These are phyloP conservation scores for Microcaecilia unicolor DNA, from an alignment of 2,797 vertebrate genomes.

Conservation along the genomic window DNA sequence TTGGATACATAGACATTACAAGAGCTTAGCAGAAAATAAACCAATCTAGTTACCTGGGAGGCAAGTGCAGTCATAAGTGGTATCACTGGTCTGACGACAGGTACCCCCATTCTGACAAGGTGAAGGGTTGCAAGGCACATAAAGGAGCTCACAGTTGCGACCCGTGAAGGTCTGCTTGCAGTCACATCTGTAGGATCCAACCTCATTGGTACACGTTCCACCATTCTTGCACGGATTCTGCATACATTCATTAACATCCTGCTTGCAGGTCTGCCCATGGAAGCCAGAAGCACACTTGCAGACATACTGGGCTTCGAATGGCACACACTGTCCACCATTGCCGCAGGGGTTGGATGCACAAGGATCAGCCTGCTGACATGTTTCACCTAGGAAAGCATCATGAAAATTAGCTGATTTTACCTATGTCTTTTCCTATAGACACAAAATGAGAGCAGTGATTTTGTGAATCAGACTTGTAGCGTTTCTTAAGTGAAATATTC, in stretches of 20 bases:
- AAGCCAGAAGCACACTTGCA: conserved; percentile 75
- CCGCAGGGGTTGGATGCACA: conserved; percentile 95
- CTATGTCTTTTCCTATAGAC: no score
- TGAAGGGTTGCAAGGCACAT: conserved; percentile 89
- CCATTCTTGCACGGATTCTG: conserved; percentile 68
- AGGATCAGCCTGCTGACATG: conserved; percentile 82
- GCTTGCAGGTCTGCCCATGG: conserved; percentile 83
- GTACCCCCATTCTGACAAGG: conserved; percentile 91
- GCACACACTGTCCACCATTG: conserved; percentile 83
- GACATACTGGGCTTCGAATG: conserved; percentile 76
- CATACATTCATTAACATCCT: conserved; percentile 83
- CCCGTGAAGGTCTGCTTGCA: conserved; percentile 74
- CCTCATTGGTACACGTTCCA: conserved; percentile 76
- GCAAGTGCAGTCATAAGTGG: conserved; percentile 78
- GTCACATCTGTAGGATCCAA: conserved; percentile 79
- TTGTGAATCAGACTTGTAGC: no score
- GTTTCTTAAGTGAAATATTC: no score
- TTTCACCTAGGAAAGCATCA: conserved; percentile 73
- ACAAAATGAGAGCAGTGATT: no score
- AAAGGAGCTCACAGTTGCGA: conserved; percentile 73
- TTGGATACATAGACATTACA: no score
- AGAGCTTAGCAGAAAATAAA: not conserved
- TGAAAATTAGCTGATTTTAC: no score
- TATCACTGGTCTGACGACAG: conserved; percentile 85
- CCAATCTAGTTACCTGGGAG: conserved; percentile 67